These are phyloP conservation scores for Drosophila kepulauana DNA, from an alignment of 1,140 invertebrate genomes.

Conservation along the genomic window DNA sequence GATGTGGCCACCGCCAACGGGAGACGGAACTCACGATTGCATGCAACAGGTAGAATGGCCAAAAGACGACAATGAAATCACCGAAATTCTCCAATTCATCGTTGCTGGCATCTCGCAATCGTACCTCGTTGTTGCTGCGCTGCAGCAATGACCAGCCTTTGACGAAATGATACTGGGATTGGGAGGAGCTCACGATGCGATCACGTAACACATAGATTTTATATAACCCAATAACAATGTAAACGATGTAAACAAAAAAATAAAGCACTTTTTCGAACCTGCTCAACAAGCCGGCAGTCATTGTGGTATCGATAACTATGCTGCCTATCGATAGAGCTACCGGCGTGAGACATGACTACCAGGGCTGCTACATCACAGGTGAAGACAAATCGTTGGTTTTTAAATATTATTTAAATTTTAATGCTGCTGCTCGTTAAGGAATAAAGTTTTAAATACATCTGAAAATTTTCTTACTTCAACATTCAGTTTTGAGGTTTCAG, in stretches of 20 bases:
- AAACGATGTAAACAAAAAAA: slow-evolving; percentile 66
- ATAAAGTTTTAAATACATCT: too few species aligned
- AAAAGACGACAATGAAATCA: slow-evolving; percentile 64
- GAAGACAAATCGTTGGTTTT: too few species aligned
- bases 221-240: slow-evolving; percentile 67
- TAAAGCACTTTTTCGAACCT: slow-evolving; percentile 68
- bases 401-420: too few species aligned
- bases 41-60: slow-evolving; percentile 74
- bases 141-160: slow-evolving; percentile 56
- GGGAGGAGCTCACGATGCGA: slow-evolving; percentile 40
- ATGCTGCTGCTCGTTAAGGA: too few species aligned
- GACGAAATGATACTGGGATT: slow-evolving; percentile 62
- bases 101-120: slow-evolving; percentile 69
- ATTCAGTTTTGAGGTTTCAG: slow-evolving; percentile 19
- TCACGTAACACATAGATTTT: slow-evolving; percentile 69
- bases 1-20: slow-evolving; percentile 22
- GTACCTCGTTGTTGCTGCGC: slow-evolving; percentile 8
- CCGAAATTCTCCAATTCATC: slow-evolving; percentile 77
- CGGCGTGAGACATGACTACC: too few species aligned
- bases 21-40: slow-evolving; percentile 37
- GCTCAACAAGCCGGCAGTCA: slow-evolving; percentile 51
- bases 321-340: too few species aligned
- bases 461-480: too few species aligned
- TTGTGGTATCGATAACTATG: slow-evolving; percentile 16
- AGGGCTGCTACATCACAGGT: too few species aligned